A percentile compares a stretch with the other conserved stretches of the same genome.
These are phyloP conservation scores for Nemurella pictetii DNA, from an alignment of 2,888 invertebrate genomes.

Conservation along the genomic window DNA sequence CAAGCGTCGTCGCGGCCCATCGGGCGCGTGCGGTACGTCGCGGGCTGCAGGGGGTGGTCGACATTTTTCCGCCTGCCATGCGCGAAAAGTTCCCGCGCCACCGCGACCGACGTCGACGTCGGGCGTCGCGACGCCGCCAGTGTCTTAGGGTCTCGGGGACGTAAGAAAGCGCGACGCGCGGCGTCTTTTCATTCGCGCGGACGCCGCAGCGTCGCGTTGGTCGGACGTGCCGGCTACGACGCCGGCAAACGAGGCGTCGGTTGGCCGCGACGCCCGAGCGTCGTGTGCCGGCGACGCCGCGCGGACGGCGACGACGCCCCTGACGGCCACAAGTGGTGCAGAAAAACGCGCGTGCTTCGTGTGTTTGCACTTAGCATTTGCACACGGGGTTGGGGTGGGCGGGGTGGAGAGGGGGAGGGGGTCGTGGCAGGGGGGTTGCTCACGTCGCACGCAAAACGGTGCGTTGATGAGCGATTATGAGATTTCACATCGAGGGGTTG, in stretches of 20 bases:
- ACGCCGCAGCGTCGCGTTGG: slow-evolving; percentile 32
- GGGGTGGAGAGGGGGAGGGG: neutral
- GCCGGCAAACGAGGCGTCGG: neutral
- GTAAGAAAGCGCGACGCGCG: slow-evolving; percentile 28
- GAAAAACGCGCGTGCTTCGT: neutral
- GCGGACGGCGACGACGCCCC: neutral
- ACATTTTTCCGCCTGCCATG: slow-evolving; percentile 44
- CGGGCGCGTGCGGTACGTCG: neutral
- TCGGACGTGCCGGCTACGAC: slow-evolving; percentile 26
- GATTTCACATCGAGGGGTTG: neutral
- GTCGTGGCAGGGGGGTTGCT: neutral
- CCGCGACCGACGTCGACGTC: neutral
- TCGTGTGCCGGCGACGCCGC: neutral
- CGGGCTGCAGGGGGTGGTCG: slow-evolving; percentile 26
- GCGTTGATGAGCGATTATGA: neutral
- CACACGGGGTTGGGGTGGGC: no score
- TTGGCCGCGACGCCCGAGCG: neutral
- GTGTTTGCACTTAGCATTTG: no score
- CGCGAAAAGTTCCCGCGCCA: slow-evolving; percentile 43
- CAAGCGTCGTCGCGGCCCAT: neutral
- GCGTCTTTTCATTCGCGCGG: slow-evolving; percentile 37
- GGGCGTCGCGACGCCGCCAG: neutral
- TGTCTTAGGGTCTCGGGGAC: neutral
- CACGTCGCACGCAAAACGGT: neutral
- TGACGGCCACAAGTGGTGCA: neutral